Conservation (phyloP, 2,888 invertebrate species). For the Thalpophila matura region DNA sequence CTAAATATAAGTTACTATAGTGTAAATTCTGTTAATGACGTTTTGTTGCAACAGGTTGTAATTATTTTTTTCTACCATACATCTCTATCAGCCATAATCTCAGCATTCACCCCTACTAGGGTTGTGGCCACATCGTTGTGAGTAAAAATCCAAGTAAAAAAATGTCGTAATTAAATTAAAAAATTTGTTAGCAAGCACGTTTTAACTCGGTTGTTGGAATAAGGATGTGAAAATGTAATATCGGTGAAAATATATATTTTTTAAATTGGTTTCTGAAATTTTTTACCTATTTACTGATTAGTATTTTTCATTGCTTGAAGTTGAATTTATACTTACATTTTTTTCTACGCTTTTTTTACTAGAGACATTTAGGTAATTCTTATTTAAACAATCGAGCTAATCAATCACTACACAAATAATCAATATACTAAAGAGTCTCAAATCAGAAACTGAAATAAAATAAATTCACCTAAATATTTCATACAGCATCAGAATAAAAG, state of each 20-base stretch:
- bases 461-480: background rate
- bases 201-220: constrained; percentile 42
- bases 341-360: no score
- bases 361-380: no score
- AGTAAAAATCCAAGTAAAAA: no score
- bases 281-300: background rate
- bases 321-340: no score
- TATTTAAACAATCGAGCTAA: constrained; percentile 43
- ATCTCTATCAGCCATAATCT: no score
- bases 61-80: no score
- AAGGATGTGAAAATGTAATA: background rate
- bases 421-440: constrained; percentile 2
- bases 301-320: no score
- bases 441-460: background rate
- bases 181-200: constrained; percentile 26
- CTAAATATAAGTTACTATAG: no score
- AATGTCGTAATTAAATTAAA: constrained; percentile 19
- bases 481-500: background rate
- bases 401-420: constrained; percentile 16
- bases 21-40: constrained; percentile 4
- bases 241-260: no score
- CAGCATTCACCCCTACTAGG: no score
- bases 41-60: background rate
- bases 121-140: no score
- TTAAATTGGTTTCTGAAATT: no score